Base-by-base conservation (phyloP, 2,113 vertebrate genomes). In the Nematolebias whitei region DNA sequence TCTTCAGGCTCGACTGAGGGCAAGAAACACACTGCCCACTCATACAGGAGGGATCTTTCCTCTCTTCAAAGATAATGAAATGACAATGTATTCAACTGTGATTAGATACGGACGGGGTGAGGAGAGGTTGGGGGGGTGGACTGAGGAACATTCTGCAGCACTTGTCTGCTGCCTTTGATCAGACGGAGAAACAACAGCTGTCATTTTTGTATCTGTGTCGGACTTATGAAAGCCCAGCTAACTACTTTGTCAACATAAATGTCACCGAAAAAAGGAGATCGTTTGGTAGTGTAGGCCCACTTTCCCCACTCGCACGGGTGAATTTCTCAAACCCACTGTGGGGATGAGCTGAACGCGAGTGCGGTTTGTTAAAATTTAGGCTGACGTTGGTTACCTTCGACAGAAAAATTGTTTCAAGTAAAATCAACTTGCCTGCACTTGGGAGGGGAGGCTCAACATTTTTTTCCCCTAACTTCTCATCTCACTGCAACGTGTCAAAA, bases 1-100 rank as follows among this genome's bases (percentile, higher is more conserved):
- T 88, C 86, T 86, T 69, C 60, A 58, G 80, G 77, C 75, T 71
- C 26, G 59, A 83, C 71, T 87, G 86, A 90, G 85, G 90, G 85
- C 83, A 72, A 76, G 85, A 90, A 86, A 91, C 88, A 77, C 60
- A 16, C 82, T 68, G 86, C 79, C 89, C 88, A 81, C 87, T 89
- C 78, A 73, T 63, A 80, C 74, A 66, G 86, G 82, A 82, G 83
- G 87, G 80, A 87, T 86, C 82, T 76, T 64, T 85, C 76, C 69
- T 74, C 82, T 88, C 88, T 90, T 90, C 86, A 88, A 89, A 90
- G 88, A 91, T 91, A 90, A 91, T 88, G 88, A 91, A 88, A 89
- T 88, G 86, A 88, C 88, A 90, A 88, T 90, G 79, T 82, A 90
- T 91, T 91, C 88, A 86, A 87, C 85, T 88, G 85, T 88, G 85